Base-by-base conservation (phyloP, 2,888 invertebrate species). In the Thymelicus acteon region DNA sequence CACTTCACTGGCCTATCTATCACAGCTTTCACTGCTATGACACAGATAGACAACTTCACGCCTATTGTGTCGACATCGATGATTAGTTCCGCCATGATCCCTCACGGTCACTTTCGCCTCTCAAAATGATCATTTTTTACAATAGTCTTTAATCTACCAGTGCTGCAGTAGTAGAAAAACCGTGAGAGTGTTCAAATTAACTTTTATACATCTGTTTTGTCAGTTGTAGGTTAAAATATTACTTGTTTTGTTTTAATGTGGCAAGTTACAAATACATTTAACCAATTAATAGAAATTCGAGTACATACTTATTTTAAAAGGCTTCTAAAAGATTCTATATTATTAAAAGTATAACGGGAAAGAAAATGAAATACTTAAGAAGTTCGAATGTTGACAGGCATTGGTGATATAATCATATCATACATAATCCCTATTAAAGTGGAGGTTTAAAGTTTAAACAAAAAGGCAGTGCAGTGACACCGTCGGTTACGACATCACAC, bases 391-490 rank as follows among this genome's bases (percentile, higher is more conserved):
- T 31, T 31, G 31, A 31, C 31, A 31, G 31, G 3, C 3, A 7
- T 44, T 44, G 44, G 1, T 12, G 12, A 44, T 12, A 44, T 12
- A 44, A n/a, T n/a, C n/a, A n/a, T n/a, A n/a, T n/a, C n/a, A n/a
- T n/a, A n/a, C 31, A 49, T 24, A 54, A 54, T 54, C 24, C 54
- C 12, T 54, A 19, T 52, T 19, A 52, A 54, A 54, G 24, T 54
- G 54, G 54, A 58, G 39, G 58, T 58, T 39, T 6, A 58, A 58
- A 58, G 58, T 58, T 39, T 6, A 58, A 58, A 58, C 37, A 58
- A 58, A 58, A 54, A 54, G 54, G 8, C 19, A 54, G 54, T 54
- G 54, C 40, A 64, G 44, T 48, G 58, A 58, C 58, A 65, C 10
- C 44, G 44, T 24, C 54, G 44, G 48, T 66, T 66, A 48, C 58